These are phyloP conservation scores for Remorina albescens DNA, from an alignment of 2,797 vertebrate species.

Conservation along the genomic window DNA sequence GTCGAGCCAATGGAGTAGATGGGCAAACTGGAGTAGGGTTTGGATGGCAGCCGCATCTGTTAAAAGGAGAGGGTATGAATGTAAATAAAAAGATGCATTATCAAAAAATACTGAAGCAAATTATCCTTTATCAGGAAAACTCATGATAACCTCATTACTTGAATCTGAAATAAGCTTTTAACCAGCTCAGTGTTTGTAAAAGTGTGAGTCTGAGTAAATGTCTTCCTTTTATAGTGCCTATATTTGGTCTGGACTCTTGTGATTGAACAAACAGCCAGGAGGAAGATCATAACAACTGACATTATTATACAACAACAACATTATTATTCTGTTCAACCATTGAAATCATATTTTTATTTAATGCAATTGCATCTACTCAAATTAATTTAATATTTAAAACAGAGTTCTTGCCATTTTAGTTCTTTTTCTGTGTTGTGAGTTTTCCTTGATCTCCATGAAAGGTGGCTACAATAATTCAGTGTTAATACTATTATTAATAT, in stretches of 20 bases:
- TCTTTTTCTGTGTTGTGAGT: too few relatives aligned
- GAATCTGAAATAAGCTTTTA: neutral
- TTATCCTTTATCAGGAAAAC: neutral
- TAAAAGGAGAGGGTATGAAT: conserved; percentile 13
- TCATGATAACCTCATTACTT: neutral
- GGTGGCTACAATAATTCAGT: too few relatives aligned
- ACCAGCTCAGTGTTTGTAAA: neutral
- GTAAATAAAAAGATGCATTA: neutral
- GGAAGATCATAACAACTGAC: too few relatives aligned
- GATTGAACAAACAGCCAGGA: neutral
- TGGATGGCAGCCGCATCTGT: conserved; percentile 97
- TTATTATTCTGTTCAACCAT: too few relatives aligned
- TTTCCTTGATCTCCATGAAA: too few relatives aligned
- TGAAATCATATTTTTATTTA: too few relatives aligned
- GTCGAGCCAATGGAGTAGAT: conserved; percentile 97
- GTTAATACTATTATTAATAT: too few relatives aligned
- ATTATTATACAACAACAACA: too few relatives aligned
- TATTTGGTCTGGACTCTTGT: neutral
- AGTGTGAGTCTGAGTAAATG: too few relatives aligned
- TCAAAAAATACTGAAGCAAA: conserved; percentile 9
- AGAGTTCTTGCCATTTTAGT: too few relatives aligned
- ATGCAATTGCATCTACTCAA: too few relatives aligned
- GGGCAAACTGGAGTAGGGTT: conserved; percentile 94
- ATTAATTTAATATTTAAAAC: too few relatives aligned
- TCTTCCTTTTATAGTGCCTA: neutral